A percentile compares a stretch with the other conserved stretches of the same genome.
Conservation (phyloP, 1,140 invertebrate species). For the Drosophila erecta region DNA sequence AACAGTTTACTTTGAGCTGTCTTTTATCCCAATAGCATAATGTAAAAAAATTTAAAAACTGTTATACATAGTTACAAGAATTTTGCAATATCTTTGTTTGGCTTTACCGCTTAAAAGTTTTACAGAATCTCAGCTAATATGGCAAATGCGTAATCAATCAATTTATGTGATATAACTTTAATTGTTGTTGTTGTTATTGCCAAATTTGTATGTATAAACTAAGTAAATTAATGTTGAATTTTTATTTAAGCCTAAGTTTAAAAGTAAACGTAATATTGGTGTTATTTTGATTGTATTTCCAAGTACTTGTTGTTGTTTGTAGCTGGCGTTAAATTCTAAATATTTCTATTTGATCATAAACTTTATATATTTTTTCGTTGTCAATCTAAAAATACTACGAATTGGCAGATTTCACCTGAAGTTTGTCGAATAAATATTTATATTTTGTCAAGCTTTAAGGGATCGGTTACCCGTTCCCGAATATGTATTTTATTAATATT, state of each 20-base stretch:
- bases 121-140: slow-evolving; percentile 11
- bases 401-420: slow-evolving; percentile 28
- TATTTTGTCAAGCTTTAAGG: slow-evolving; percentile 4
- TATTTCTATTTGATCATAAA: slow-evolving; percentile 24
- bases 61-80: not conserved
- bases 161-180: slow-evolving; percentile 15
- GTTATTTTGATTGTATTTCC: slow-evolving; percentile 42
- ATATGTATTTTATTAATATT: not conserved
- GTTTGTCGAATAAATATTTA: slow-evolving; percentile 5
- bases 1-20: not conserved
- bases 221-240: slow-evolving; percentile 41
- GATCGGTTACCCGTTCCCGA: not conserved
- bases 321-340: slow-evolving; percentile 56
- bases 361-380: slow-evolving; percentile 26
- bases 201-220: slow-evolving; percentile 44
- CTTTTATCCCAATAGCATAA: not conserved
- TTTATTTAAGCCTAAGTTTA: slow-evolving; percentile 33
- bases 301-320: slow-evolving; percentile 55
- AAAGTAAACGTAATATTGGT: slow-evolving; percentile 45
- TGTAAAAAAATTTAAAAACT: not conserved
- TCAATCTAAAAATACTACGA: slow-evolving; percentile 8
- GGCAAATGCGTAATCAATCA: slow-evolving; percentile 20
- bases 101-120: no score
- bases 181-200: slow-evolving; percentile 63
- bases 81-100: not conserved